Evolutionary conservation across 2,113 vertebrate species (phyloP).

Genomic region (Prietella phreatophila): DNA sequence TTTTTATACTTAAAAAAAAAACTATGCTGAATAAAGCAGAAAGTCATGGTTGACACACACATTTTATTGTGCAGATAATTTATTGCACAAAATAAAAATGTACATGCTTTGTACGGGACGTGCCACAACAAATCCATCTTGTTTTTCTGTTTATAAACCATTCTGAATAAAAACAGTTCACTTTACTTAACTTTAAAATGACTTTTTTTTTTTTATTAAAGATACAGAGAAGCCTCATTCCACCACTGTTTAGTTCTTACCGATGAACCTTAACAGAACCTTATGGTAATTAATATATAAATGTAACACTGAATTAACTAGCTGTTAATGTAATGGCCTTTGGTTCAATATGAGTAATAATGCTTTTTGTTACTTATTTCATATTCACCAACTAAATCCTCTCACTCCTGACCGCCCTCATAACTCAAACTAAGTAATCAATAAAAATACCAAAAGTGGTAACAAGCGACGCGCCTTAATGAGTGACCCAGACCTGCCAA

Average conservation of each 20-base stretch:
- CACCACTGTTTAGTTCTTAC: too few relatives aligned
- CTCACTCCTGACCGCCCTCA: background rate
- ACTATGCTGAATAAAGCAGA: background rate
- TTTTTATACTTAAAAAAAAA: background rate
- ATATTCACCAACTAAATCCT: background rate
- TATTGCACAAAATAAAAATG: background rate
- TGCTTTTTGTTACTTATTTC: background rate
- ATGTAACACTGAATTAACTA: background rate
- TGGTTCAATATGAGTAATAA: background rate
- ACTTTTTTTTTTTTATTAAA: background rate
- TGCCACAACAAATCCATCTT: background rate
- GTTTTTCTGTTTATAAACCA: background rate
- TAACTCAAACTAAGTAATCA: background rate
- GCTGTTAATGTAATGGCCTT: background rate
- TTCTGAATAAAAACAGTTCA: background rate
- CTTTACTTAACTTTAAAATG: background rate
- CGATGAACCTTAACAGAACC: background rate
- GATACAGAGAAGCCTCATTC: background rate
- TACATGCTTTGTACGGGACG: background rate
- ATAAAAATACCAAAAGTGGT: background rate
- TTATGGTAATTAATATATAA: background rate
- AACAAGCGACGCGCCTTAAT: background rate
- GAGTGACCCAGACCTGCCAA: background rate
- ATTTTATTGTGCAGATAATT: background rate
- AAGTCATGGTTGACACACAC: background rate